Evolutionary conservation across 2,113 vertebrate species (phyloP).

Genomic region (Ptilonorhynchus violaceus): DNA sequence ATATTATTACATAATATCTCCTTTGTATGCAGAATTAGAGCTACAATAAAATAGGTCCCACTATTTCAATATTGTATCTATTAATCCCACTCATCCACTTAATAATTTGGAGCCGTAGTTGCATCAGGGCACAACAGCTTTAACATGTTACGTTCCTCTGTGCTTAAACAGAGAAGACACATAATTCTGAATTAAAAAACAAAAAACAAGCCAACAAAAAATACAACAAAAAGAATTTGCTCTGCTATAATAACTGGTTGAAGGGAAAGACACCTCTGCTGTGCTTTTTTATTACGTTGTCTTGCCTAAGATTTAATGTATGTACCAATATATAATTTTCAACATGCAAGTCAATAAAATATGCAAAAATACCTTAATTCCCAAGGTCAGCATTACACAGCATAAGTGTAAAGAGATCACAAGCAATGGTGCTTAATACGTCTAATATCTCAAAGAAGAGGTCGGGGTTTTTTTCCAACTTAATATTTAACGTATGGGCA

Average conservation of each 20-base stretch:
- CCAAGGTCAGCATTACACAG: conserved; percentile 15
- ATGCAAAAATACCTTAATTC: background rate
- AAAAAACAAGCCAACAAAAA: background rate
- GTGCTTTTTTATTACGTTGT: background rate
- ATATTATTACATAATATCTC: conserved; percentile 61
- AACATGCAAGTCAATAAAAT: background rate
- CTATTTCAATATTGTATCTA: background rate
- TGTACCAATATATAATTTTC: background rate
- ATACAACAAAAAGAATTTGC: background rate
- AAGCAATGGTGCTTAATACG: background rate
- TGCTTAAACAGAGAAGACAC: background rate
- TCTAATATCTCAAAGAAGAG: background rate
- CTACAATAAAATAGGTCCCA: background rate
- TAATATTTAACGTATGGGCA: background rate
- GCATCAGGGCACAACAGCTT: background rate
- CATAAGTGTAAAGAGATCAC: background rate
- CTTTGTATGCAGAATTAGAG: conserved; percentile 38
- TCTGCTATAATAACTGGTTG: background rate
- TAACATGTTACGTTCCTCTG: background rate
- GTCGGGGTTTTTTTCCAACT: rapidly evolving
- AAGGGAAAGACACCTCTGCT: background rate
- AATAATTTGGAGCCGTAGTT: conserved; percentile 1
- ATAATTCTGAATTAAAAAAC: background rate
- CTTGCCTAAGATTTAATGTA: background rate
- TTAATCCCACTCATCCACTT: background rate